Percentiles rank a stretch among this genome's conserved stretches.
Conservation (phyloP, 1,140 invertebrate species). For the Lepidurus arcticus region DNA sequence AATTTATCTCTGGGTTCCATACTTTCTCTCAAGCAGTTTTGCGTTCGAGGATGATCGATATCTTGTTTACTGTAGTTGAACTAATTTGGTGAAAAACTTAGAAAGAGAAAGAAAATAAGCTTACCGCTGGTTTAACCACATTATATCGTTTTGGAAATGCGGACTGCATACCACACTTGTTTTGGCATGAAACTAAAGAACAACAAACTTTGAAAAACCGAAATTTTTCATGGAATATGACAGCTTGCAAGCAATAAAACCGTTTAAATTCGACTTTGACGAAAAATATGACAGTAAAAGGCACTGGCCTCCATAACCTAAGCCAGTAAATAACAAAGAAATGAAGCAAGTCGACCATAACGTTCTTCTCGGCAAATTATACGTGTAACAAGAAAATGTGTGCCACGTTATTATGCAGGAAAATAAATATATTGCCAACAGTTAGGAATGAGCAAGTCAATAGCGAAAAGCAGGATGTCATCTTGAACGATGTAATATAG, state of each 20-base stretch:
- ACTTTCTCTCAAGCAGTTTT: slow-evolving; percentile 24
- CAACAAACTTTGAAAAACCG: slow-evolving; percentile 26
- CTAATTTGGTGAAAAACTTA: slow-evolving; percentile 31
- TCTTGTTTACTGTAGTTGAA: slow-evolving; percentile 12
- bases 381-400: too few relatives aligned
- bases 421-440: too few relatives aligned
- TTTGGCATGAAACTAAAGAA: slow-evolving; percentile 73
- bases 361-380: too few relatives aligned
- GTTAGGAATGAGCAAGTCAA: too few relatives aligned
- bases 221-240: neutral
- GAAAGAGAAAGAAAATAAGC: slow-evolving; percentile 30
- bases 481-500: too few relatives aligned
- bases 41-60: neutral
- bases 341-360: too few relatives aligned
- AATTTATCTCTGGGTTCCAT: neutral
- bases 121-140: slow-evolving; percentile 84
- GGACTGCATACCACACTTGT: slow-evolving; percentile 73
- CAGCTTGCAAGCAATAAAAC: slow-evolving; percentile 4
- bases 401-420: too few relatives aligned
- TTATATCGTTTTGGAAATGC: slow-evolving; percentile 64
- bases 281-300: too few relatives aligned
- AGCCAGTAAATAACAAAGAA: too few relatives aligned
- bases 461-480: too few relatives aligned
- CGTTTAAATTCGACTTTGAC: too few relatives aligned
- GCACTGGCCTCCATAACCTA: too few relatives aligned